Conservation (phyloP, 1,140 invertebrate species). For the Caenorhabditis tropicalis region DNA sequence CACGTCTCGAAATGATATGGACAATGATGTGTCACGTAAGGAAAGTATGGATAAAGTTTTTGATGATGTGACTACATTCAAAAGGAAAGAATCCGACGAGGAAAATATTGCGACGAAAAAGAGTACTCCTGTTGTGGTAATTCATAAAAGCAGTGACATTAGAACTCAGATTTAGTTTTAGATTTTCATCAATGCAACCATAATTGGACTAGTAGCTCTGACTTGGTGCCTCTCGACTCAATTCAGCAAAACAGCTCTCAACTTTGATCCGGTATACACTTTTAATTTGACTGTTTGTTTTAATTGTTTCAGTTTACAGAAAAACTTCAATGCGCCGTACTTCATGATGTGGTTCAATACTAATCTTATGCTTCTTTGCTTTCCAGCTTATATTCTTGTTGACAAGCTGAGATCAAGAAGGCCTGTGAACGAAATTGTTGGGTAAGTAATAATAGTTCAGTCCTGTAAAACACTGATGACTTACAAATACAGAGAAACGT, state of each 20-base stretch:
- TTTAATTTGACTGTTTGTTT: background rate
- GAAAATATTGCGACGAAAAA: background rate
- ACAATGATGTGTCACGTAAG: background rate
- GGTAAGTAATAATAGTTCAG: too few relatives aligned
- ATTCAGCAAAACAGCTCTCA: slow-evolving; percentile 66
- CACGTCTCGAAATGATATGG: background rate
- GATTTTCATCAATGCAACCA: slow-evolving; percentile 32
- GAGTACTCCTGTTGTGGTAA: slow-evolving; percentile 16
- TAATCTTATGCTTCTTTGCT: slow-evolving; percentile 66
- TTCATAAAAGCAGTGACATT: background rate
- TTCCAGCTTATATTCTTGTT: slow-evolving; percentile 66
- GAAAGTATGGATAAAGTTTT: background rate
- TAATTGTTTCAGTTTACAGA: background rate
- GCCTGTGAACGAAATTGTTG: background rate
- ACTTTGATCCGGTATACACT: slow-evolving; percentile 52
- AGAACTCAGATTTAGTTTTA: background rate
- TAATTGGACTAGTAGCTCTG: slow-evolving; percentile 59
- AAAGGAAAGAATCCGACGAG: background rate
- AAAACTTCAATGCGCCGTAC: slow-evolving; percentile 68
- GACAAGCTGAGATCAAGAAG: slow-evolving; percentile 48
- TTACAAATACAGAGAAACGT: slow-evolving; percentile 29
- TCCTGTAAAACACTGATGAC: background rate
- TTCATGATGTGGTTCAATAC: slow-evolving; percentile 71
- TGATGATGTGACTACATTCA: background rate
- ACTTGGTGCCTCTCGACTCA: slow-evolving; percentile 68